Percentiles rank a stretch among this genome's conserved stretches.
Evolutionary conservation across 2,888 invertebrate species (phyloP).

Genomic region (Seira sanloemensis): DNA sequence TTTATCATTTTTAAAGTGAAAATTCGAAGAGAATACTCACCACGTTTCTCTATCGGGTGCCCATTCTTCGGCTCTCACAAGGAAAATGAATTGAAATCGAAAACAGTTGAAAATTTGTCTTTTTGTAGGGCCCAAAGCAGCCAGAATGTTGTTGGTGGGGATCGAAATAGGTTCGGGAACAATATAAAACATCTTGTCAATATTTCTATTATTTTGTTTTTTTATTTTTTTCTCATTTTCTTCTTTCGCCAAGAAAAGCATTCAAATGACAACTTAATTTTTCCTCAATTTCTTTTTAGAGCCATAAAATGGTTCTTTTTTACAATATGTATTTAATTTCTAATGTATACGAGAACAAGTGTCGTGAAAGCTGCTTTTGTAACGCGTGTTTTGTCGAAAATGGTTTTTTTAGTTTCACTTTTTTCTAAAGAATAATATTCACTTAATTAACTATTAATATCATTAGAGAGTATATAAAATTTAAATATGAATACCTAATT

Average conservation of each 20-base stretch:
- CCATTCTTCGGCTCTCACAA: not conserved
- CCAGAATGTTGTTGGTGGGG: slow-evolving; percentile 54
- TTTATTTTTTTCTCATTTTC: slow-evolving; percentile 30
- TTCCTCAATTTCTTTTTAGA: slow-evolving; percentile 30
- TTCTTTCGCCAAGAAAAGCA: not conserved
- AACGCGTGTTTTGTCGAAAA: slow-evolving; percentile 47
- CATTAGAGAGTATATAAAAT: not conserved
- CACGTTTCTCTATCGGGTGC: slow-evolving; percentile 51
- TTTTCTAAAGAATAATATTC: not conserved
- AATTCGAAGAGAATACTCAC: slow-evolving; percentile 36
- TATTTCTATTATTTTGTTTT: slow-evolving; percentile 1
- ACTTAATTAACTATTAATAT: not conserved
- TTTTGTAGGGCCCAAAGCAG: slow-evolving; percentile 64
- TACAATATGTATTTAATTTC: slow-evolving; percentile 14
- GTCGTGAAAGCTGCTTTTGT: slow-evolving; percentile 47
- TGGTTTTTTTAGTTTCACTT: not conserved
- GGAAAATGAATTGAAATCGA: not conserved
- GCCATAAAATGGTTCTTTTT: too few relatives aligned
- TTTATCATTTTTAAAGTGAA: not conserved
- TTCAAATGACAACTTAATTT: not conserved
- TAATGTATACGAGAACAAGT: slow-evolving; percentile 14
- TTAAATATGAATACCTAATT: not conserved
- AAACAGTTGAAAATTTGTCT: slow-evolving; percentile 44
- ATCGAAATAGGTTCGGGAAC: slow-evolving; percentile 65
- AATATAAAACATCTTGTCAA: slow-evolving; percentile 33